Base-by-base conservation (phyloP, 2,113 vertebrate genomes). In the Dunckerocampus dactyliophorus region DNA sequence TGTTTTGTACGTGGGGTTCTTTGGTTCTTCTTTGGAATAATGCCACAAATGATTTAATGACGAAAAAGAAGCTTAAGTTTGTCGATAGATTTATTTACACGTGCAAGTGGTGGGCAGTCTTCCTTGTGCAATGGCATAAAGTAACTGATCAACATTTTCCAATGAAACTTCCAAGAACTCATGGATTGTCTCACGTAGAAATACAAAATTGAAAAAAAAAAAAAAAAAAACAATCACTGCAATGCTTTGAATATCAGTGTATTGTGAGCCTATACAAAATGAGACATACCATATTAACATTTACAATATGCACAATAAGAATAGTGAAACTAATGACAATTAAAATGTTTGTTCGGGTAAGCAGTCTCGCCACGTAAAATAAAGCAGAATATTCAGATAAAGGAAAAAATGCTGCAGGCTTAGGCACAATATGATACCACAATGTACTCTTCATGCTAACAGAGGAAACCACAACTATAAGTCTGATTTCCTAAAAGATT, bases 31-130 rank as follows among this genome's bases (percentile, higher is more conserved):
- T n/a, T 31, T 3, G 34, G 34, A 10, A n/a, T 9, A 53, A 31
- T 51, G 13, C 49, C 28, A 17, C 22, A 34, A 34, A 3, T 50
- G 31, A 28, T 16, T 17, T 17, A 4, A 55, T 19, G 12, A 39
- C 8, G 13, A 16, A 19, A 4, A 22, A 1, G 16, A n/a, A 34
- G 3, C 16, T 8, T 16, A 17, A 8, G 17, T 55, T 37, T 19
- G 3, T 34, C 12, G 12, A 6, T n/a, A 69, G 45, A 76, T 83
- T 83, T 85, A 88, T 88, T 87, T 83, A 80, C 82, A 85, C 62
- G 62, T 63, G 24, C 59, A 24, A 69, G 57, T 54, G 45, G 79
- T 79, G 31, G 4, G 31, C 5, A 8, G 31, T 52, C 43, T 77
- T 78, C 78, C 60, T 76, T 86, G 84, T 87, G 85, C 87, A 85